Base-by-base conservation (phyloP, 2,888 invertebrate species). In the Rotaria sp. region DNA sequence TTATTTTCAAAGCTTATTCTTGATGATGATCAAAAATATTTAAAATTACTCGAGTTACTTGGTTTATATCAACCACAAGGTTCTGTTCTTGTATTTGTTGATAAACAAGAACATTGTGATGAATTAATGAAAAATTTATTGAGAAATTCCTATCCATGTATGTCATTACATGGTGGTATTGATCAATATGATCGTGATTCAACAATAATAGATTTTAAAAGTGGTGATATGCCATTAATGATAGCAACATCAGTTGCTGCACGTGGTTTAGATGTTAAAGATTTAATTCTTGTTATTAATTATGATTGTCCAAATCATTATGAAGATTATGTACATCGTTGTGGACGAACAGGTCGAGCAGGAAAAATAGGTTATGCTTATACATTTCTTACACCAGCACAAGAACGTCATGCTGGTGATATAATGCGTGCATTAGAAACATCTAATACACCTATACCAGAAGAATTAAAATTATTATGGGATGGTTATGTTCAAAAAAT, bases 301-400 rank as follows among this genome's bases (percentile, higher is more conserved):
- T 99, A 97, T 91, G 98, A 99, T 92, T 97, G 97, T 89, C 98
- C 99, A 0, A 99, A 99, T 92, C 99, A 99, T 91, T 99, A 99
- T 90, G 99, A 99, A 92, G 99, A 99, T 91, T 99, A 99, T 91
- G 98, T 99, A 38, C 99, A 99, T 91, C 94, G 98, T 90, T 97
- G 96, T 92, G 97, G 93, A 15, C 90, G 93, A 26, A 93, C 93
- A 8, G 93, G 93, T n/a, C 89, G 93, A 85, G 93, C 93, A 35
- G 99, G 98, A 1, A 97, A 97, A 91, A 96, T 96, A 91, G 99
- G 99, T 11, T 96, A 93, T 91, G 97, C 99, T 0, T 98, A 95
- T 93, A 99, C 99, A 0, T 99, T 99, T 91, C 93, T 99, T 15
- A 96, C 97, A 0, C 94, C 95, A 0, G 97, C 97, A 88, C 98